Conservation (phyloP, 2,113 vertebrate species). For the Oryzias woworae region DNA sequence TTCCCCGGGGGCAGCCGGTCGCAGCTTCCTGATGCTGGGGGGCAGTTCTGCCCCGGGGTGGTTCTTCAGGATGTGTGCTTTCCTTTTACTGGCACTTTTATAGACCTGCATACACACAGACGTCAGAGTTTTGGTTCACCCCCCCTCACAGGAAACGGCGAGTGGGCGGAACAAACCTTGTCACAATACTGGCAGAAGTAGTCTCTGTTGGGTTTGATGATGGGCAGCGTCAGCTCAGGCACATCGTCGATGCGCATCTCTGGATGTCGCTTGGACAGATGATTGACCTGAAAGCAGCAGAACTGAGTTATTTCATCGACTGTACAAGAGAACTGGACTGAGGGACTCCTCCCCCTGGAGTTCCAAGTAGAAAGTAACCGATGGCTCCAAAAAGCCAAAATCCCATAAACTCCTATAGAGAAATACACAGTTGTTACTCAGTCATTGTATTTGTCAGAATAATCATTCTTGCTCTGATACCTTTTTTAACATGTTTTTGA, state of each 20-base stretch:
- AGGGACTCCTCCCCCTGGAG: no score
- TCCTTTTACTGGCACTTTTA: constrained; percentile 97
- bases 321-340: no score
- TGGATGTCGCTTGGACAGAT: constrained; percentile 96
- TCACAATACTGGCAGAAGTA: constrained; percentile 99
- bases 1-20: constrained; percentile 91
- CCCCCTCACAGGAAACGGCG: no score
- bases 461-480: no score
- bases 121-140: no score
- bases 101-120: constrained; percentile 83
- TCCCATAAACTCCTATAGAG: no score
- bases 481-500: no score
- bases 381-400: no score
- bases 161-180: constrained; percentile 80
- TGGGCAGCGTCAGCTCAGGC: constrained; percentile 94
- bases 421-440: no score
- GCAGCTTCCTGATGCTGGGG: constrained; percentile 94
- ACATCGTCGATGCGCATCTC: constrained; percentile 98
- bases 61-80: constrained; percentile 98
- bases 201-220: constrained; percentile 98
- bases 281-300: constrained; percentile 86
- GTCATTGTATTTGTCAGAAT: no score
- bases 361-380: no score
- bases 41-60: constrained; percentile 95
- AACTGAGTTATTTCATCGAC: no score